Base-by-base conservation (phyloP, 1,140 invertebrate species). In the Eufriesea mexicana region DNA sequence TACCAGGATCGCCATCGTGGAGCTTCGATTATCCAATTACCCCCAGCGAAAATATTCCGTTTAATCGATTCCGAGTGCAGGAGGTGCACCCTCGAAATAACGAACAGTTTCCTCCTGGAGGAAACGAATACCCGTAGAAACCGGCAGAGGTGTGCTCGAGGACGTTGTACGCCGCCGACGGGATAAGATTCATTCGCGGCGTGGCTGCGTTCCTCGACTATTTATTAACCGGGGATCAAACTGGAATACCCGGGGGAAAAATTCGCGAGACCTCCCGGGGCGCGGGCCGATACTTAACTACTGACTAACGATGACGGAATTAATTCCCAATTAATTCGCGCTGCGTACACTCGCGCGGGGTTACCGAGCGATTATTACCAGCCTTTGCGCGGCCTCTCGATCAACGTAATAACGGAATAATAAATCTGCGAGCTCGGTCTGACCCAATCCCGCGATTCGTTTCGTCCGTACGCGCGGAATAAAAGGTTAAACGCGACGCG, bases 321-420 rank as follows among this genome's bases (percentile, higher is more conserved):
- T 73, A 73, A 79, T 79, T 45, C 45, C 23, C 5, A 61, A 61
- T 72, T 72, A 71, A 79, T 79, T 78, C 51, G 42, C 35, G 35
- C 35, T 4, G 35, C 35, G 35, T 35, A 14, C n/a, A 2, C 6
- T 14, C 12, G 12, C 45, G 12, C 28, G 23, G 16, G 5, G 28
- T 51, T 28, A 25, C 23, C 16, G 35, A 4, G 9, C 8, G 2
- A 62, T 16, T 12, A 45, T 49, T 35, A 16, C 47, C 10, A 8
- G 12, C 18, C 25, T 14, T 25, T 20, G 16, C 25, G 12, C 49
- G 12, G 20, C 5, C 12, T 5, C 45, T n/a, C 67, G 18, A 59
- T 72, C 77, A 35, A 61, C 18, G 10, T 72, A 61, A 72, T 72
- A 42, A 72, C 25, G 8, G 68, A 74, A 68, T 64, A 47, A 84